Base-by-base conservation (phyloP, 2,113 vertebrate species). In the Tyrannus savana region DNA sequence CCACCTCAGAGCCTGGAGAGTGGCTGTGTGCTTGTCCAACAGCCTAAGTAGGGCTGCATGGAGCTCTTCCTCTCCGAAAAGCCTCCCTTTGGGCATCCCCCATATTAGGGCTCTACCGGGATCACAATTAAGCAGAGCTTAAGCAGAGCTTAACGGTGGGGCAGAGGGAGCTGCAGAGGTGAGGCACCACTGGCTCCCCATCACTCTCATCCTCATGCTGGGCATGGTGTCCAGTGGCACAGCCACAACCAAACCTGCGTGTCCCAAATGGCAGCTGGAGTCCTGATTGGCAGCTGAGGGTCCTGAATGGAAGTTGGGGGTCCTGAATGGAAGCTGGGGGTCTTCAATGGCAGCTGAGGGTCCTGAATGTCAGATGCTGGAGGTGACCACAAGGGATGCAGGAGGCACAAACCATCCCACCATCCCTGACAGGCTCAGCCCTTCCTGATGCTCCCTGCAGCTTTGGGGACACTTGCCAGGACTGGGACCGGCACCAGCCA, bases 11-110 rank as follows among this genome's bases (percentile, higher is more conserved):
- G 42, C 10, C 47, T 8, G 9, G 7, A 72, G 19, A 14, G 19
- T 3, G 9, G 30, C 76, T 42, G 33, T 7, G 2, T 4, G 4
- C 2, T 2, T 11, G 22, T 3, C 35, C 6, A 2, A 0, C 0
- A 56, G 56, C 72, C 41, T 49, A 1, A 22, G 56, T 0, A 12
- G 62, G 66, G 60, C 52, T 53, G 46, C 0, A 0, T 0, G 3
- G 69, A 60, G 58, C 49, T 22, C 7, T 12, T 10, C 7, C 10
- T 41, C 30, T 27, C 33, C 62, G 3, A 30, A 58, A 3, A 28
- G 9, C 31, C 37, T 56, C 24, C 56, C 6, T 6, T 2, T 14
- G 46, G 47, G 58, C 49, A 58, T 18, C 19, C 50, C 44, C 31
- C 24, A 56, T 23, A 56, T 74, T 9, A 53, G 41, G 46, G 19